phyloP scores from a whole-genome alignment of 2,888 invertebrate genomes.

The Amaurobius ferox region DNA sequence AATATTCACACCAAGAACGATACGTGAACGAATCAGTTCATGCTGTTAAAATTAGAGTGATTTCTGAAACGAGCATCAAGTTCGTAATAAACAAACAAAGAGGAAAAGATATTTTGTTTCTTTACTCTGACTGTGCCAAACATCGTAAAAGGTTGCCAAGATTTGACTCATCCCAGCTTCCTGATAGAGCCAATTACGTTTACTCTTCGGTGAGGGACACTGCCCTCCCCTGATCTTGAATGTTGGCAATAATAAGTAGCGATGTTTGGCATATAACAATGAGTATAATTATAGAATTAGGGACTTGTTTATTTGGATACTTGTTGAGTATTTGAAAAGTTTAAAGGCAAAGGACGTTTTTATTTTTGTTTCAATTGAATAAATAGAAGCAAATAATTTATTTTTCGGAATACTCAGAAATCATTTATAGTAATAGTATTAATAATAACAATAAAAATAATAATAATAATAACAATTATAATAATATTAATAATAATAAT shows the following conservation, averaged over 20 bases:
- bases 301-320: not conserved
- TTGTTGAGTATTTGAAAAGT: too few relatives aligned
- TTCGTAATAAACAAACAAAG: not conserved
- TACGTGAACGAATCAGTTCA: not conserved
- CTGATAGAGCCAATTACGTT: conserved; percentile 1
- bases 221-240: not conserved
- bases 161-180: not conserved
- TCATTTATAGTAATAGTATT: too few relatives aligned
- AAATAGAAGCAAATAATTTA: too few relatives aligned
- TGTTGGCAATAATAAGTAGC: not conserved
- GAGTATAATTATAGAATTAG: not conserved
- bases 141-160: conserved; percentile 5
- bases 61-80: not conserved
- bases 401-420: too few relatives aligned
- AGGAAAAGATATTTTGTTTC: not conserved
- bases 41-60: conserved; percentile 7
- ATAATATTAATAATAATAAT: too few relatives aligned
- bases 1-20: not conserved
- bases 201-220: not conserved
- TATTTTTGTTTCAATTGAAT: too few relatives aligned
- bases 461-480: too few relatives aligned
- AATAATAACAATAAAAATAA: too few relatives aligned
- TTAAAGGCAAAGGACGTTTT: too few relatives aligned
- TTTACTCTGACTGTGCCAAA: conserved; percentile 32
- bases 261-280: conserved; percentile 1